Base-by-base conservation (phyloP, 2,113 vertebrate species). In the Lamprotornis superbus region DNA sequence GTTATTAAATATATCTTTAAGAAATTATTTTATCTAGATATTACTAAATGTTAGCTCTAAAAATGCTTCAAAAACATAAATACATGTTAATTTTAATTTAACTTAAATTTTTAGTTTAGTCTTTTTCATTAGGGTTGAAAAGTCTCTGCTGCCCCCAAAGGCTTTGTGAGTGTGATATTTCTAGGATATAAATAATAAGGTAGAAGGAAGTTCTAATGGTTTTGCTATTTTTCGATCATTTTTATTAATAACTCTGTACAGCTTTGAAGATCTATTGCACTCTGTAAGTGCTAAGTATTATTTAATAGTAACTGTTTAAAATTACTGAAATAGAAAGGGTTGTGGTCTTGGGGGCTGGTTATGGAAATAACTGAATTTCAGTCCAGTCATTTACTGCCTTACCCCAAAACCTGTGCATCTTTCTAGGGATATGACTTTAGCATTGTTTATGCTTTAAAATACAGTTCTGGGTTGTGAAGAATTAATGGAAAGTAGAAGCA, bases 201-300 rank as follows among this genome's bases (percentile, higher is more conserved):
- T 87, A 89, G 88, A 93, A 94, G 83, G 90, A 95, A 92, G 60
- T 96, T 88, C 79, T 97, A 97, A 96, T 96, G 94, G 83, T 97
- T 97, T 86, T 87, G 74, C 83, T 94, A 81, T 95, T 97, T 95
- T 96, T 83, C 68, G 28, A 52, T 93, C 64, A 49, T 92, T 96
- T 96, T 96, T 94, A 79, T 95, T 96, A 95, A 95, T 96, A 85
- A 44, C 81, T 83, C 94, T 95, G 46, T 96, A 78, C 64, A 89
- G 80, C 88, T 94, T 87, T 81, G 79, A 96, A 96, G 93, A 96
- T 97, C 64, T 96, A 94, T 96, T 95, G 83, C 95, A 88, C 83
- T 87, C 73, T 89, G 47, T 74, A 94, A 96, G 93, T 95, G 93
- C 93, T 97, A 96, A 96, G 93, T 96, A 89, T 96, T 97, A 96